Evolutionary conservation across 2,888 invertebrate species (phyloP).

Genomic region (Synergus gifuensis): DNA sequence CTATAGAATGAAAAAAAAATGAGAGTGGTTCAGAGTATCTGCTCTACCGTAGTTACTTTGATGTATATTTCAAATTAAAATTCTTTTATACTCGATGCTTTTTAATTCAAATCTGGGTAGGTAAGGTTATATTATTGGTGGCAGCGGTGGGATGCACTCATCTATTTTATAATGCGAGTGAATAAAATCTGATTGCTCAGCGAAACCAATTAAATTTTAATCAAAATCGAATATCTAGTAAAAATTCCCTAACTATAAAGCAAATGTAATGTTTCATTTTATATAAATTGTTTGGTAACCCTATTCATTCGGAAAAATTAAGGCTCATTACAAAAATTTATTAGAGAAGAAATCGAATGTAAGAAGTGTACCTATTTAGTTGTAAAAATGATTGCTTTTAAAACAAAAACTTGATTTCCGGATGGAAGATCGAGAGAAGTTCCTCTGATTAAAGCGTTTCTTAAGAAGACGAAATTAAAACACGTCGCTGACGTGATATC

Average conservation of each 20-base stretch:
- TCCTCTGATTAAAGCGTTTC: conserved; percentile 36
- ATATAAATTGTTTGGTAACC: too few species aligned
- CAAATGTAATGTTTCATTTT: too few species aligned
- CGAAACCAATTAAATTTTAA: too few species aligned
- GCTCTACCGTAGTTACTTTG: not conserved
- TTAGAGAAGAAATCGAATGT: not conserved
- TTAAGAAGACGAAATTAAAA: conserved; percentile 44
- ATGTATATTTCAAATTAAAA: not conserved
- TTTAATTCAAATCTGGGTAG: too few species aligned
- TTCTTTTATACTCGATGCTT: not conserved
- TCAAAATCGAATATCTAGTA: too few species aligned
- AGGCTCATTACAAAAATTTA: not conserved
- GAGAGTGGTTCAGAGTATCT: conserved; percentile 2
- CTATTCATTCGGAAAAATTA: too few species aligned
- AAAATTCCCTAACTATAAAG: too few species aligned
- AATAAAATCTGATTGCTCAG: too few species aligned
- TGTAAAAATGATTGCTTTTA: not conserved
- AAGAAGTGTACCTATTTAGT: conserved; percentile 7
- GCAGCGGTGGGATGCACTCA: too few species aligned
- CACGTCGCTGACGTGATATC: conserved; percentile 41
- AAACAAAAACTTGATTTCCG: conserved; percentile 34
- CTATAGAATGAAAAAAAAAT: not conserved
- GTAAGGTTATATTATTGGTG: too few species aligned
- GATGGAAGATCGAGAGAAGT: conserved; percentile 30
- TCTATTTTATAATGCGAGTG: too few species aligned